Base-by-base conservation (phyloP, 2,113 vertebrate species). In the Microtus ochrogaster region DNA sequence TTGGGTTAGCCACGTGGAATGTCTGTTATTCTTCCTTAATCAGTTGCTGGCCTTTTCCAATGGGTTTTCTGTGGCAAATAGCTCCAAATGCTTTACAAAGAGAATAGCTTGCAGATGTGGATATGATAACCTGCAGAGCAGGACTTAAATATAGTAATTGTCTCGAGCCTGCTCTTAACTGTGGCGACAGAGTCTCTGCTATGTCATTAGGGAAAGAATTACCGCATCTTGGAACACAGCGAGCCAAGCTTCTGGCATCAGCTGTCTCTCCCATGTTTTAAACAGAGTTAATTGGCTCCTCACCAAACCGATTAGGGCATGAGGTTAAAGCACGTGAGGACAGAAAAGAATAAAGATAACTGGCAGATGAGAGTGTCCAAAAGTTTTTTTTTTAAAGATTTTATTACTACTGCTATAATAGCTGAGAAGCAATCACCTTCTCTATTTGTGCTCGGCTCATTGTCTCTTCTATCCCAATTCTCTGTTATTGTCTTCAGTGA, bases 161-260 rank as follows among this genome's bases (percentile, higher is more conserved):
- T 97, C 97, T 98, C 77, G 79, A 98, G 96, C 89, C 97, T 96
- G 92, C 92, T 97, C 95, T 98, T 98, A 97, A 94, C 97, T 95
- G 92, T 96, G 97, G 97, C 77, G 95, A 97, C 97, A 97, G 97
- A 77, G 90, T 96, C 96, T 96, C 97, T 97, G 95, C 97, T 94
- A 90, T 98, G 97, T 98, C 97, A 98, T 97, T 97, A 98, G 78
- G 82, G 94, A 82, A 97, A 78, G 96, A 97, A 97, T 98, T 97
- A 97, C 92, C 44, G 91, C 90, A 90, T 94, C 92, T 91, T 96
- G 89, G 90, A 97, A 92, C 92, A 94, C 72, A 92, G 63, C 30
- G 92, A 96, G 85, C 24, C 85, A 89, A 86, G 30, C 70, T 96
- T 96, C 90, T 96, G 97, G 94, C 96, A 96, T 94, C 24, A 28